Base-by-base conservation (phyloP, 2,113 vertebrate genomes). In the Trogon melanurus region DNA sequence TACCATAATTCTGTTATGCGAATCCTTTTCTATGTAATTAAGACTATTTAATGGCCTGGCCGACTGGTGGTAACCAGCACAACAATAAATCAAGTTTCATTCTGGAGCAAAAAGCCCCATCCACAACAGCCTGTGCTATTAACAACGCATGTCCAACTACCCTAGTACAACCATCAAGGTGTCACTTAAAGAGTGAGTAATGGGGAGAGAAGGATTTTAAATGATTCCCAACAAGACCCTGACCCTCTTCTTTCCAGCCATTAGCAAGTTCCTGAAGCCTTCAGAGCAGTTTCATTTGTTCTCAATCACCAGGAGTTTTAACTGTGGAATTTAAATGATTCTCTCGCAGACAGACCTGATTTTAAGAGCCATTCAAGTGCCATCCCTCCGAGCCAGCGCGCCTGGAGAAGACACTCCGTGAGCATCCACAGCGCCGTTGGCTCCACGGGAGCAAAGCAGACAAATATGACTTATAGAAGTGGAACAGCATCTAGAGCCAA, bases 211-310 rank as follows among this genome's bases (percentile, higher is more conserved):
- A 87, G 80, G 73, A 45, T 91, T 94, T 89, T 20, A 92, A 95
- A 65, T 0, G 9, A 66, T 79, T 82, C 91, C 81, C 73, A 89
- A 51, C 58, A 21, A 95, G 87, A 85, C 67, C 93, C 88, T 51
- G 95, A 85, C 91, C 93, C 94, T 93, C 73, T 96, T 79, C 87
- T 89, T 91, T 71, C 81, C 16, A 73, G 74, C 89, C 85, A 89
- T 96, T 94, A 91, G 85, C 41, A 73, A 80, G 50, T 51, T 96
- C 72, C 91, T 89, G 94, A 94, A 96, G 95, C 85, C 76, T 94
- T 91, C 91, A 23, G 67, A 85, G 93, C 87, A 76, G 66, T 79
- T 88, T 47, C 70, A 79, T 91, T 93, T 88, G 89, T 79, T 95
- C 94, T 94, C 85, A 92, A 80, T 95, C 93, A 94, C 95, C 89